Conservation (phyloP, 2,888 invertebrate species). For the Drosophila mulleri region DNA sequence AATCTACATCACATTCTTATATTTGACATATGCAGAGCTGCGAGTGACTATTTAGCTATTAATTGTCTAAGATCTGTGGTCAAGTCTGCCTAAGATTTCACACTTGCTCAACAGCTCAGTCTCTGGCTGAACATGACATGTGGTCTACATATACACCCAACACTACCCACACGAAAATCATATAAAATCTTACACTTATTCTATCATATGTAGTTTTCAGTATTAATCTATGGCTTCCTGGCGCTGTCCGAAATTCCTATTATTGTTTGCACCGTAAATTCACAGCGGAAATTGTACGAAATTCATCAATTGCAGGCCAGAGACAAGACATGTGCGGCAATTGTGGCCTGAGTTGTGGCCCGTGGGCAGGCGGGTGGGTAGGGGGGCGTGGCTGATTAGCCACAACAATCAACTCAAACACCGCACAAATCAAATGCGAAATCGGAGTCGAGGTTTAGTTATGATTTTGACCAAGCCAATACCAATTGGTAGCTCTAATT, state of each 20-base stretch:
- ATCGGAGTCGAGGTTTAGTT: constrained; percentile 38
- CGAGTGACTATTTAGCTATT: not conserved
- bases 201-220: constrained; percentile 24
- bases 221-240: constrained; percentile 33
- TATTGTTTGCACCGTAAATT: constrained; percentile 42
- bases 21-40: not conserved
- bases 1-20: not conserved
- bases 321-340: constrained; percentile 29
- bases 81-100: not conserved
- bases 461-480: constrained; percentile 47
- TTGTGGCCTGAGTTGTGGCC: not conserved
- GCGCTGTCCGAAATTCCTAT: constrained; percentile 50
- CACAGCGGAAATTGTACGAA: constrained; percentile 68
- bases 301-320: constrained; percentile 53
- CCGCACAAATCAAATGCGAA: constrained; percentile 48
- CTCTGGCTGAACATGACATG: constrained; percentile 3
- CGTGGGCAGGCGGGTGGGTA: not conserved
- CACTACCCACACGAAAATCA: not conserved
- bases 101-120: not conserved
- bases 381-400: constrained; percentile 26
- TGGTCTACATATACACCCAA: constrained; percentile 3
- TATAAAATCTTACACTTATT: not conserved
- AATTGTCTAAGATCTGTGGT: not conserved
- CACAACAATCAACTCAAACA: constrained; percentile 53
- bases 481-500: constrained; percentile 62